Evolutionary conservation across 1,140 invertebrate species (phyloP), one percentile per base, ranked within the genome.

Genomic region (Paraescarpia echinospica): DNA sequence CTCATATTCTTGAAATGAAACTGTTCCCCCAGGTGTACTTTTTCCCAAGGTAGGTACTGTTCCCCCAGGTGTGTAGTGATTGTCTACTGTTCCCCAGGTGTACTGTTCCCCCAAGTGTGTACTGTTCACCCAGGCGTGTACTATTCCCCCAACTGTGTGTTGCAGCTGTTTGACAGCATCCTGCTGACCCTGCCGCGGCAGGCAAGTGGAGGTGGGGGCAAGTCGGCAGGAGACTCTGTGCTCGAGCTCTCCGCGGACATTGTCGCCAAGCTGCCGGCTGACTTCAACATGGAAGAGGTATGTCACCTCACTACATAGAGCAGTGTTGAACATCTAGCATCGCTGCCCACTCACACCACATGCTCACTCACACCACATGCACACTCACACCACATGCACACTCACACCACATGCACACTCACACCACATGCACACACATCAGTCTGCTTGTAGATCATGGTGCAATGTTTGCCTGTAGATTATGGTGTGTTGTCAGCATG

Each of bases 151-250:
- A 27, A 2, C 59, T 18, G 59, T 77, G 59, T 77, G 59, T 94
- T 96, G 91, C 95, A 98, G 97, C 95, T 98, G 35, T 97, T 98
- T 92, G 96, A 97, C 91, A 97, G 97, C 34, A 97, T 97, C 93
- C 95, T 98, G 92, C 95, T 97, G 48, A 98, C 98, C 0, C 97
- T 98, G 94, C 98, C 95, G 96, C 97, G 94, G 96, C 97, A 97
- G 88, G 96, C 96, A 22, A 96, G 95, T 93, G 97, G 96, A 91
- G 94, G 94, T 92, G 92, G 92, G 34, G 95, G 95, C 34, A 95
- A 96, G 93, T 95, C 95, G 48, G 95, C 96, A 41, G 95, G 94
- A 1, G 94, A 95, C 31, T 94, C 95, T 22, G 95, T 96, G 33
- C 94, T 95, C 90, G 95, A 95, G n/a, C 94, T 96, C 41, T 95